A percentile compares a stretch with the other conserved stretches of the same genome.
phyloP scores from a whole-genome alignment of 2,113 vertebrate genomes.

The Embiotoca jacksoni region DNA sequence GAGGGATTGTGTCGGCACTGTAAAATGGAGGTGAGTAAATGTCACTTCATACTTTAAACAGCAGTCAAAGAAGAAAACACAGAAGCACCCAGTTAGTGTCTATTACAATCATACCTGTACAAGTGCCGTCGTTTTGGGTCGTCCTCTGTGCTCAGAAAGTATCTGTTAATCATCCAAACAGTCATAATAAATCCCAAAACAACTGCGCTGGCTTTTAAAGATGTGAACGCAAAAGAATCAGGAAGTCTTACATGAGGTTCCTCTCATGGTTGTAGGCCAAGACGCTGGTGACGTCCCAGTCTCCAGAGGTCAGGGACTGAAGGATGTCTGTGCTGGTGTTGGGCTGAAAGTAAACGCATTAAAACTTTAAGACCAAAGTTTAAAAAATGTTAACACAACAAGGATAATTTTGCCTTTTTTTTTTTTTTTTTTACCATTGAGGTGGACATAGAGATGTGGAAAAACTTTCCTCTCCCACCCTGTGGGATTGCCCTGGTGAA shows the following conservation, averaged over 20 bases:
- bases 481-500: constrained; percentile 95
- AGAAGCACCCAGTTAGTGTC: background rate
- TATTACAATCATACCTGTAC: constrained; percentile 88
- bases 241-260: constrained; percentile 90
- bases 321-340: constrained; percentile 93
- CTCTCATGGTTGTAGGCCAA: constrained; percentile 91
- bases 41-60: background rate
- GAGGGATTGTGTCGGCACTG: constrained; percentile 92
- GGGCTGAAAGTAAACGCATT: constrained; percentile 82
- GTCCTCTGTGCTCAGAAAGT: constrained; percentile 97
- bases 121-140: constrained; percentile 91
- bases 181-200: background rate
- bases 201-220: background rate
- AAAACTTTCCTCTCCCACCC: constrained; percentile 94
- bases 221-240: background rate
- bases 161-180: constrained; percentile 81
- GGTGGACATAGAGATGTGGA: constrained; percentile 94
- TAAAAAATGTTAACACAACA: background rate
- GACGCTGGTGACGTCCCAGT: constrained; percentile 96
- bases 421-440: constrained; percentile 84
- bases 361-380: background rate
- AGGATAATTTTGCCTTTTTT: background rate
- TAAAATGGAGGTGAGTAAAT: constrained; percentile 41
- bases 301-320: constrained; percentile 94
- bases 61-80: background rate